Evolutionary conservation across 2,888 invertebrate genomes (phyloP).

Genomic region (Adelphocoris suturalis): DNA sequence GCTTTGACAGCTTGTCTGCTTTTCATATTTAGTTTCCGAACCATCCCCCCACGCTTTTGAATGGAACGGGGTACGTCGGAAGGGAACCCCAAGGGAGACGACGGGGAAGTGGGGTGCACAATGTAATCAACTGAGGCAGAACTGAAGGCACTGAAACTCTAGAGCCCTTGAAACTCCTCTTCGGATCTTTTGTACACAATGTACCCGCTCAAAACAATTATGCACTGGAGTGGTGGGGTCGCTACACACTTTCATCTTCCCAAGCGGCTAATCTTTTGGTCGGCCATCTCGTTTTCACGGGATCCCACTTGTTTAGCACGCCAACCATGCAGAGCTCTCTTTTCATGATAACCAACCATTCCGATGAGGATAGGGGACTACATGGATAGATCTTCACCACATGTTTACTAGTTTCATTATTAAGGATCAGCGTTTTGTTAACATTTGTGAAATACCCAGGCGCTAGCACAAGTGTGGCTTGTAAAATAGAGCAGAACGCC

Average conservation of each 20-base stretch:
- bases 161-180: conserved; percentile 42
- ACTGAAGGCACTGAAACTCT: conserved; percentile 29
- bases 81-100: conserved; percentile 19
- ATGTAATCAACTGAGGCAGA: conserved; percentile 49
- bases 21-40: conserved; percentile 29
- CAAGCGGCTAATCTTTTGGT: conserved; percentile 59
- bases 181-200: conserved; percentile 59
- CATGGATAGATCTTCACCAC: neutral
- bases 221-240: conserved; percentile 55
- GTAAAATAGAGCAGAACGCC: too few species aligned
- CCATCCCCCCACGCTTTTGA: neutral
- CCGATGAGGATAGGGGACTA: neutral
- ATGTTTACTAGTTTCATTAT: neutral
- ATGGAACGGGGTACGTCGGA: conserved; percentile 10
- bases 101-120: conserved; percentile 21
- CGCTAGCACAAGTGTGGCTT: too few species aligned
- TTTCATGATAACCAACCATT: conserved; percentile 28
- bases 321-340: conserved; percentile 49
- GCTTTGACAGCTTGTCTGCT: conserved; percentile 57
- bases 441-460: neutral
- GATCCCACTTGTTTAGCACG: conserved; percentile 54
- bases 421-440: neutral
- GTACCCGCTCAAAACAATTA: conserved; percentile 70
- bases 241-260: conserved; percentile 65
- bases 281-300: conserved; percentile 63